Percentiles rank a stretch among this genome's conserved stretches.
These are phyloP conservation scores for Wasmannia auropunctata DNA, from an alignment of 1,140 invertebrate species.

Conservation along the genomic window DNA sequence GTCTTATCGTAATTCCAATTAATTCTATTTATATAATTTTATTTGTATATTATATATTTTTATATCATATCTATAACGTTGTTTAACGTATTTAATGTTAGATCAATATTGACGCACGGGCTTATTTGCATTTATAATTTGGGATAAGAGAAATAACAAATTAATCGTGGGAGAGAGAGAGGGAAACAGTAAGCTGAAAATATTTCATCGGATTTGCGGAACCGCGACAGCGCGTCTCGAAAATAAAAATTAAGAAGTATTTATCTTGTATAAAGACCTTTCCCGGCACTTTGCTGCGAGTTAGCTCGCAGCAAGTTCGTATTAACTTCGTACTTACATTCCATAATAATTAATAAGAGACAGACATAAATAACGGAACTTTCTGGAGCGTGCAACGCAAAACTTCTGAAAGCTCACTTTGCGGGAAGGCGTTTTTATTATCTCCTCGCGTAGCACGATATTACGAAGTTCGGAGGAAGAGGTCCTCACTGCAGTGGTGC, in stretches of 20 bases:
- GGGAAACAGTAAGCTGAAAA: neutral
- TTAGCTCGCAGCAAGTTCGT: constrained; percentile 19
- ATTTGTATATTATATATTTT: neutral
- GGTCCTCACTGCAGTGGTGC: constrained; percentile 24
- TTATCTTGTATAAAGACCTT: constrained; percentile 25
- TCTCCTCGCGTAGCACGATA: constrained; percentile 25
- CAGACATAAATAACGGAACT: constrained; percentile 53
- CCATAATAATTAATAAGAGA: constrained; percentile 54
- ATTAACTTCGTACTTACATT: constrained; percentile 50
- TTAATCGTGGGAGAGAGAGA: neutral
- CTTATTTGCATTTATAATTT: neutral
- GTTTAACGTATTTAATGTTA: neutral
- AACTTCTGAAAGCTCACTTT: constrained; percentile 53
- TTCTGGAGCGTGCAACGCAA: constrained; percentile 8
- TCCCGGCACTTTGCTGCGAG: neutral
- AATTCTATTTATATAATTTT: neutral
- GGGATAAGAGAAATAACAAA: neutral
- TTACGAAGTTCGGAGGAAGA: constrained; percentile 35
- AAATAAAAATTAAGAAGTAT: neutral
- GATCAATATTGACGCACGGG: neutral
- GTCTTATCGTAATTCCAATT: neutral
- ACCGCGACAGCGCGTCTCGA: neutral
- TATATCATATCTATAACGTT: neutral
- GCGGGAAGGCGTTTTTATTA: constrained; percentile 52
- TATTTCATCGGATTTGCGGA: neutral